A percentile compares a stretch with the other conserved stretches of the same genome.
Evolutionary conservation across 1,140 invertebrate genomes (phyloP).

Genomic region (Neodiprion fabricii): DNA sequence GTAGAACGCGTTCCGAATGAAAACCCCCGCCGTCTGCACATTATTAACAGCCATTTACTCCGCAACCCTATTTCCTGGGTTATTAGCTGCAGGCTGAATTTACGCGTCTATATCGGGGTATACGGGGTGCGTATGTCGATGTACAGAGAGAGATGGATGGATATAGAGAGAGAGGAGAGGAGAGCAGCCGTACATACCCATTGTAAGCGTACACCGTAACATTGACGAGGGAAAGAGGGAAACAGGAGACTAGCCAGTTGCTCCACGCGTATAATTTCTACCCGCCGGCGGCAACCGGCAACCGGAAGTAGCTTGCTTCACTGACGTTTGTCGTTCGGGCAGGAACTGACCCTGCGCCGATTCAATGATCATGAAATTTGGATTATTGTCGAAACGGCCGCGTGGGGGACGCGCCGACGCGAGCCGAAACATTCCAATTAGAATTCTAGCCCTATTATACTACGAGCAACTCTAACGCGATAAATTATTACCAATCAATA

Average conservation of each 20-base stretch:
- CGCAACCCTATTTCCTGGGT: slow-evolving; percentile 4
- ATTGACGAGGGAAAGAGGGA: not conserved
- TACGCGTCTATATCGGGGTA: not conserved
- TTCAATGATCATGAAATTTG: slow-evolving; percentile 3
- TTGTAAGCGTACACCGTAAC: too few relatives aligned
- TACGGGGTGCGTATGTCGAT: too few relatives aligned
- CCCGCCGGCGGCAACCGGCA: not conserved
- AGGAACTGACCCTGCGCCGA: slow-evolving; percentile 1
- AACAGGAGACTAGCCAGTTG: not conserved
- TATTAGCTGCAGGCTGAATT: not conserved
- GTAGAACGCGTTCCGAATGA: not conserved
- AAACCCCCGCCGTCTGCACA: not conserved
- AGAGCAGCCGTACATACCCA: too few relatives aligned
- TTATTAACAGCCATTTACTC: slow-evolving; percentile 7
- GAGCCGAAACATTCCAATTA: not conserved
- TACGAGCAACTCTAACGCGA: not conserved
- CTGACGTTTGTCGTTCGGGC: slow-evolving; percentile 6
- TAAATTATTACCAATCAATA: not conserved
- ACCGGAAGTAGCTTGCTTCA: slow-evolving; percentile 7
- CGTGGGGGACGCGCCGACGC: not conserved
- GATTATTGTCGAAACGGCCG: not conserved
- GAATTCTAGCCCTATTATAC: not conserved
- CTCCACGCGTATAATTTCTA: not conserved
- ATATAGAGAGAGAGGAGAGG: not conserved
- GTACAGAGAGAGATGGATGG: not conserved